A percentile compares a stretch with the other conserved stretches of the same genome.
phyloP scores from a whole-genome alignment of 2,797 vertebrate genomes.

The Sylvilagus floridanus region DNA sequence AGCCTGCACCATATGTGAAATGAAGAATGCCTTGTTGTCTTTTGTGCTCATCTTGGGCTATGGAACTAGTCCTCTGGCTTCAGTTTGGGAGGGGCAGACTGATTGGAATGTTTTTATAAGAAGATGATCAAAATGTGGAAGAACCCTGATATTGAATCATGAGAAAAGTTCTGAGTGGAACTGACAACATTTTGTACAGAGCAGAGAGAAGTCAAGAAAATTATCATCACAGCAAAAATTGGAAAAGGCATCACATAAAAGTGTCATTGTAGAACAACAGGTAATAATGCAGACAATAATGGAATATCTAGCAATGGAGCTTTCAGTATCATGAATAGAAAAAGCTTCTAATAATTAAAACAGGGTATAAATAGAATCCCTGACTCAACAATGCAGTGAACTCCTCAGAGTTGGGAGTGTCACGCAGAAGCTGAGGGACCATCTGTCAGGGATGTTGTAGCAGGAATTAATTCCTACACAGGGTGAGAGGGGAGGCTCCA shows the following conservation, averaged over 20 bases:
- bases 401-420: background rate
- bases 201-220: background rate
- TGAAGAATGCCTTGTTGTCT: background rate
- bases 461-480: conserved; percentile 20
- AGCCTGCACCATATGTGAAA: background rate
- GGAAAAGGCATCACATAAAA: background rate
- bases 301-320: background rate
- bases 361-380: conserved; percentile 46
- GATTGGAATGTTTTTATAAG: conserved; percentile 27
- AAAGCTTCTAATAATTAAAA: conserved; percentile 62
- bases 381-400: conserved; percentile 20
- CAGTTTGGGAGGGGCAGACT: background rate
- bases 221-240: background rate
- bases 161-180: background rate
- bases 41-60: background rate
- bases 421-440: conserved; percentile 48
- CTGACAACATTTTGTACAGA: background rate
- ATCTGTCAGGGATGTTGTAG: conserved; percentile 33
- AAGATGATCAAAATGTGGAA: background rate
- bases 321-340: conserved; percentile 60
- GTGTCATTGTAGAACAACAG: background rate
- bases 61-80: background rate
- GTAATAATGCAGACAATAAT: background rate
- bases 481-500: background rate
- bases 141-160: conserved; percentile 19